A percentile compares a stretch with the other conserved stretches of the same genome.
phyloP scores from a whole-genome alignment of 2,888 invertebrate genomes.

The Leptopilina myrica region DNA sequence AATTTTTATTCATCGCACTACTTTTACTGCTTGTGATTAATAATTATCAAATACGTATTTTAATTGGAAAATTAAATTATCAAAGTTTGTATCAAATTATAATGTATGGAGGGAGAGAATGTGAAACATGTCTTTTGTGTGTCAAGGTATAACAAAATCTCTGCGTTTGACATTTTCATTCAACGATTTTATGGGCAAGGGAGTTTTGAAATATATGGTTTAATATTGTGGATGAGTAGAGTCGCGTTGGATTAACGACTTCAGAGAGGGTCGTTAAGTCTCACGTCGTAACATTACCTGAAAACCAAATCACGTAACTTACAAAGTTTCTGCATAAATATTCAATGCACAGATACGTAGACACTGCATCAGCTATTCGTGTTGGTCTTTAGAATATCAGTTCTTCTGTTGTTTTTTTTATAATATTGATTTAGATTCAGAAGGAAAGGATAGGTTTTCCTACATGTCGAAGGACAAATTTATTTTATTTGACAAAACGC shows the following conservation, averaged over 20 bases:
- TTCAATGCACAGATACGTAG: conserved; percentile 4
- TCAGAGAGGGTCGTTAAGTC: conserved; percentile 61
- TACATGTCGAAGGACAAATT: too few relatives aligned
- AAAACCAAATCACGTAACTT: conserved; percentile 54
- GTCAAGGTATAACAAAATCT: conserved; percentile 45
- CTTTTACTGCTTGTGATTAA: too few relatives aligned
- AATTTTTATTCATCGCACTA: too few relatives aligned
- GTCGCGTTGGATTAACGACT: conserved; percentile 59
- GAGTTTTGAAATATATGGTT: conserved; percentile 62
- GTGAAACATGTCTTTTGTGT: neutral
- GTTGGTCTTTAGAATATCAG: neutral
- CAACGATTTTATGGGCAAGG: conserved; percentile 56
- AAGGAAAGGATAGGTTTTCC: too few relatives aligned
- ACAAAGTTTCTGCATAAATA: conserved; percentile 27
- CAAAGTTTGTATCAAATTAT: too few relatives aligned
- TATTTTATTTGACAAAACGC: too few relatives aligned
- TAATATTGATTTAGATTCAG: too few relatives aligned
- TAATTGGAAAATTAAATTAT: too few relatives aligned
- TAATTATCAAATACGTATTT: too few relatives aligned
- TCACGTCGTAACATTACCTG: conserved; percentile 58
- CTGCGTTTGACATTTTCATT: conserved; percentile 69
- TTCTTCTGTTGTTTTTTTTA: neutral
- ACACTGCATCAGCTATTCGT: conserved; percentile 4
- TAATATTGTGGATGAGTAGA: conserved; percentile 52
- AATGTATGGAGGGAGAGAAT: too few relatives aligned